These are phyloP conservation scores for Chlorodrepanis virens DNA, from an alignment of 2,113 vertebrate genomes.

Conservation along the genomic window DNA sequence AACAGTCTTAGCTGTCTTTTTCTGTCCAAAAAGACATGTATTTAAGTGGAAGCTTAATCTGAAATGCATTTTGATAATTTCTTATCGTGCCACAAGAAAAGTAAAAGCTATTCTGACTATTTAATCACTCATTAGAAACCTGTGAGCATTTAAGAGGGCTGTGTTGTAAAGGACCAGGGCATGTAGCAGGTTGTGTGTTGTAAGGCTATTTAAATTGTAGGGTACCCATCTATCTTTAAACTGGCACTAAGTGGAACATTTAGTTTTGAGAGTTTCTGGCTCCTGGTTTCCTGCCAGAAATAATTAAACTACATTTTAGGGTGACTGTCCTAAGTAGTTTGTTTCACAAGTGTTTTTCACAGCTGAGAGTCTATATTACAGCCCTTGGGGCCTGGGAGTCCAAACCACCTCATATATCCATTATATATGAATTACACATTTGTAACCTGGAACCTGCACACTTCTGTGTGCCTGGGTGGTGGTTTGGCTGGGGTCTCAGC, in stretches of 20 bases:
- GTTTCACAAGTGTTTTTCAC: constrained; percentile 6
- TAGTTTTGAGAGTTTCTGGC: neutral
- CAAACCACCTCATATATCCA: neutral
- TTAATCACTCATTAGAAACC: constrained; percentile 47
- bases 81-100: constrained; percentile 44
- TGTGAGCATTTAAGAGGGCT: neutral
- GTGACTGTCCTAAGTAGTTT: constrained; percentile 7
- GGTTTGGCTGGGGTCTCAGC: neutral
- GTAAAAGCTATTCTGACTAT: constrained; percentile 27
- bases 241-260: constrained; percentile 7
- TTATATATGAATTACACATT: neutral
- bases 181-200: neutral
- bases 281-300: constrained; percentile 29
- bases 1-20: neutral
- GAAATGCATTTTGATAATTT: constrained; percentile 30
- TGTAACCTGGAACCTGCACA: neutral
- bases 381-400: neutral
- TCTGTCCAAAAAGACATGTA: neutral
- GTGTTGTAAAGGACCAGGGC: neutral
- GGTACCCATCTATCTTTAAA: constrained; percentile 2
- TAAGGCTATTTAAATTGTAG: neutral
- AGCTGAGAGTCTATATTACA: neutral
- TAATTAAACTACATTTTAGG: constrained; percentile 14
- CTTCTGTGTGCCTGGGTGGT: neutral
- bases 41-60: constrained; percentile 34